Evolutionary conservation across 2,888 invertebrate genomes (phyloP).

Genomic region (Tryphoninae sp.): DNA sequence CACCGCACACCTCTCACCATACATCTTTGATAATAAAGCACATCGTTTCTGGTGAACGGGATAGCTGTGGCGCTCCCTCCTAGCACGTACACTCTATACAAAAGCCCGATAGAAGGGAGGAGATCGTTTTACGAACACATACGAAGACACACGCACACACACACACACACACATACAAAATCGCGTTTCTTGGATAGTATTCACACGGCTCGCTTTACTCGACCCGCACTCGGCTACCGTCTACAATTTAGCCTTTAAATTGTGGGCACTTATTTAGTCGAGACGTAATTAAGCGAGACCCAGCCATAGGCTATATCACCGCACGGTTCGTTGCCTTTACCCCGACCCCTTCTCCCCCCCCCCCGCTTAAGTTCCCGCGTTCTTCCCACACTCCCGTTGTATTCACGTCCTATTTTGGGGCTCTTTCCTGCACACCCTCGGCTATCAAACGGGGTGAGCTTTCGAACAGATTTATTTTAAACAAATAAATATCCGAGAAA

Average conservation of each 20-base stretch:
- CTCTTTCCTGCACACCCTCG: background rate
- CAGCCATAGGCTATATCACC: conserved; percentile 25
- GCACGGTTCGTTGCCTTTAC: background rate
- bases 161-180: background rate
- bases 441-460: background rate
- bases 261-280: conserved; percentile 60
- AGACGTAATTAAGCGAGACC: conserved; percentile 57
- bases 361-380: conserved; percentile 47
- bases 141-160: background rate
- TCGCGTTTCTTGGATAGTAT: conserved; percentile 8
- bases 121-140: background rate
- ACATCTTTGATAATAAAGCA: conserved; percentile 49
- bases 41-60: conserved; percentile 8
- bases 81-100: conserved; percentile 21
- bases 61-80: background rate
- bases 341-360: too few species aligned
- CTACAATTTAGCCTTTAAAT: conserved; percentile 60
- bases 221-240: conserved; percentile 8
- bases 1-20: background rate
- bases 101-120: conserved; percentile 6
- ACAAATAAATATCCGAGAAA: background rate
- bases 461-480: background rate
- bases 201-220: conserved; percentile 5
- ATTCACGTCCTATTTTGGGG: background rate
- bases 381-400: conserved; percentile 39